A percentile compares a stretch with the other conserved stretches of the same genome.
Conservation (phyloP, 2,797 vertebrate species). For the Mionectes olivaceus region DNA sequence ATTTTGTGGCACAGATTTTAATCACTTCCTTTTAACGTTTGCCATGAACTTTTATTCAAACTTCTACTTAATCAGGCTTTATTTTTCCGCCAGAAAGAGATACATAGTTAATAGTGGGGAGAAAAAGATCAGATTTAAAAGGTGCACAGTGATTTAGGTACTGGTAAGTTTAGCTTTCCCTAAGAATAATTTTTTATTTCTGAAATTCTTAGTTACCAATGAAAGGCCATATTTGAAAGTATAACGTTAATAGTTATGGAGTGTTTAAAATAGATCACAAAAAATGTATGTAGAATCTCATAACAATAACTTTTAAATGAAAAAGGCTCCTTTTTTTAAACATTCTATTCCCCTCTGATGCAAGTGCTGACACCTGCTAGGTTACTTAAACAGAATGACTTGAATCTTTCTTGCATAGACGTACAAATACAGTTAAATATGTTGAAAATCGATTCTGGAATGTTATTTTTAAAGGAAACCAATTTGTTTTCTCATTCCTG, state of each 20-base stretch:
- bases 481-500: background rate
- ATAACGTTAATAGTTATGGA: constrained; percentile 74
- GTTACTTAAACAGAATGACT: background rate
- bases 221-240: constrained; percentile 75
- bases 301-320: background rate
- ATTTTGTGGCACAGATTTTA: constrained; percentile 19
- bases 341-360: background rate
- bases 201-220: constrained; percentile 77
- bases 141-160: constrained; percentile 77
- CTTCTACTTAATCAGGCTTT: background rate
- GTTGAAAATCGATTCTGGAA: background rate
- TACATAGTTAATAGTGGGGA: background rate
- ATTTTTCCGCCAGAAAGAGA: background rate
- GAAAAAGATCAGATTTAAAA: constrained; percentile 67
- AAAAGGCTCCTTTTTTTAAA: background rate
- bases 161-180: constrained; percentile 79
- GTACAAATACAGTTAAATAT: background rate
- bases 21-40: background rate
- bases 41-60: background rate
- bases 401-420: background rate
- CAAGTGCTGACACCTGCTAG: background rate
- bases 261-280: constrained; percentile 4
- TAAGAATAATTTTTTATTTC: constrained; percentile 74
- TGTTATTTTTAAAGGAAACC: background rate
- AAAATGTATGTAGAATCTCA: background rate